Percentiles rank a stretch among this genome's conserved stretches.
Evolutionary conservation across 2,797 vertebrate genomes (phyloP).

Genomic region (Echiichthys vipera): DNA sequence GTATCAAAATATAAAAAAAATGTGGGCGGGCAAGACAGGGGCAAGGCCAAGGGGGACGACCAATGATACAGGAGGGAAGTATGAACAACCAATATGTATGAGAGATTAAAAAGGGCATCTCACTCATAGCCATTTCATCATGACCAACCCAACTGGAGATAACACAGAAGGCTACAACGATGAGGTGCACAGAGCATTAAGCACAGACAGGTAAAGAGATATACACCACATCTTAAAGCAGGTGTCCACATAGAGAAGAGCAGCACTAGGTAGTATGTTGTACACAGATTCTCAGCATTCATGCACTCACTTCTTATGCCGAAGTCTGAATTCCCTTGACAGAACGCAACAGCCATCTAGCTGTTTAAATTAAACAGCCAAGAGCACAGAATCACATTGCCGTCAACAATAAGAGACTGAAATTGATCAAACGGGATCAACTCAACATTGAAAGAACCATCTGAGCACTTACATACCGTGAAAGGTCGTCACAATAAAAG

Average conservation of each 20-base stretch:
- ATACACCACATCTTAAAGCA: conserved; percentile 92
- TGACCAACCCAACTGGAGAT: conserved; percentile 90
- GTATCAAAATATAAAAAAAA: conserved; percentile 83
- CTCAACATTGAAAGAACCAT: conserved; percentile 56
- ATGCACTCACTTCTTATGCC: conserved; percentile 75
- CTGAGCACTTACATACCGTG: conserved; percentile 62
- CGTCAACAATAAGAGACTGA: conserved; percentile 55
- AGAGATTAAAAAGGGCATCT: conserved; percentile 90
- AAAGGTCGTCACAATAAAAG: conserved; percentile 64
- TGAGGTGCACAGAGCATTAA: conserved; percentile 91
- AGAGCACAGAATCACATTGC: conserved; percentile 46
- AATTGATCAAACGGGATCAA: conserved; percentile 57
- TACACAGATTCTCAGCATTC: conserved; percentile 90
- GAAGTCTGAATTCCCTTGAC: conserved; percentile 73
- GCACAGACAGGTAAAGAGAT: conserved; percentile 92
- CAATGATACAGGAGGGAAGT: conserved; percentile 77
- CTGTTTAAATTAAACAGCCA: conserved; percentile 41
- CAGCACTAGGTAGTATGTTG: conserved; percentile 92
- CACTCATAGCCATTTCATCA: conserved; percentile 86
- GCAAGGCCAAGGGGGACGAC: conserved; percentile 35
- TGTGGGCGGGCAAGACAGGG: conserved; percentile 28
- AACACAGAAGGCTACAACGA: conserved; percentile 92
- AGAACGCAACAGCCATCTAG: conserved; percentile 77
- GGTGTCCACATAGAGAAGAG: conserved; percentile 89
- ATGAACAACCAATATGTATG: conserved; percentile 90